phyloP scores from a whole-genome alignment of 2,888 invertebrate genomes.

The Dryobota labecula region DNA sequence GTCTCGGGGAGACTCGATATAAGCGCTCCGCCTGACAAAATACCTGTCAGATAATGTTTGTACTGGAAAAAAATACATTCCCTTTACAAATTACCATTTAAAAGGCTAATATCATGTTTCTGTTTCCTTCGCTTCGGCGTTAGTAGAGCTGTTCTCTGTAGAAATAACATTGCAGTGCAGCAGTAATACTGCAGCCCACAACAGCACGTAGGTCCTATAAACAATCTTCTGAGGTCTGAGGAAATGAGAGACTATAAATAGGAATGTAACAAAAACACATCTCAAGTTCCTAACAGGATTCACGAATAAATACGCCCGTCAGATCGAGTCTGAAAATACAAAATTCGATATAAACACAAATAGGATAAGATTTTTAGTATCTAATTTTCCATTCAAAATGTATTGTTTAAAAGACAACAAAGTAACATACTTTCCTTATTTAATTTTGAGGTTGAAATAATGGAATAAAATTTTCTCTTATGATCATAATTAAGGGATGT shows the following conservation, averaged over 20 bases:
- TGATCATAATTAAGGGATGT: slow-evolving; percentile 47
- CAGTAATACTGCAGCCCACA: slow-evolving; percentile 22
- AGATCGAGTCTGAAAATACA: neutral
- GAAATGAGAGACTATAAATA: slow-evolving; percentile 26
- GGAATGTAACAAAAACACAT: slow-evolving; percentile 16
- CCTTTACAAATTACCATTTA: slow-evolving; percentile 54
- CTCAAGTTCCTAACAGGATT: neutral
- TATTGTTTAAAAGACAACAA: slow-evolving; percentile 30
- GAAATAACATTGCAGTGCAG: slow-evolving; percentile 26
- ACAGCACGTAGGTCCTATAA: slow-evolving; percentile 29
- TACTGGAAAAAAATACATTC: slow-evolving; percentile 59
- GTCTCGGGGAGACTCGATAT: slow-evolving; percentile 71
- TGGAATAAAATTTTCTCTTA: slow-evolving; percentile 33
- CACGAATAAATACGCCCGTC: neutral
- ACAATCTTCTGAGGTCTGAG: slow-evolving; percentile 13
- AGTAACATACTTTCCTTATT: slow-evolving; percentile 28
- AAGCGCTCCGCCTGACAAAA: slow-evolving; percentile 72
- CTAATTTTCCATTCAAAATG: neutral
- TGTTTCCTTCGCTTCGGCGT: slow-evolving; percentile 12
- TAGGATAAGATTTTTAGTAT: neutral
- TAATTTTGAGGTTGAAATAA: slow-evolving; percentile 43
- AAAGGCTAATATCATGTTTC: slow-evolving; percentile 54
- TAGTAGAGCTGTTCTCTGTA: neutral
- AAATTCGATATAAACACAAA: neutral
- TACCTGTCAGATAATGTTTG: slow-evolving; percentile 74